Evolutionary conservation across 2,113 vertebrate genomes (phyloP).

Genomic region (Lophochroa leadbeateri): DNA sequence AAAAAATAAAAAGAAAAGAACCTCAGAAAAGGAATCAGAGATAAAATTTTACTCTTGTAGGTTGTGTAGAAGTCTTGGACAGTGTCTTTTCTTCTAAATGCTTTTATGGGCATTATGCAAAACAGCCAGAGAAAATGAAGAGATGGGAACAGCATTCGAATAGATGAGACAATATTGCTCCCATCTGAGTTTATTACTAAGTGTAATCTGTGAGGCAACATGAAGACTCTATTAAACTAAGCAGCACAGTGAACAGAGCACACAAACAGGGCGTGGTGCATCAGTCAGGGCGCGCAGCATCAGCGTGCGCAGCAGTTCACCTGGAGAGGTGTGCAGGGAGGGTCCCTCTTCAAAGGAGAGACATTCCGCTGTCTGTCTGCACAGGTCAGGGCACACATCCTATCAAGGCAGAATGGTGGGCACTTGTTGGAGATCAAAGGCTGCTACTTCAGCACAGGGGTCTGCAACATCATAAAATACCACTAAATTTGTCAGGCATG

Average conservation of each 20-base stretch:
- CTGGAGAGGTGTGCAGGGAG: neutral
- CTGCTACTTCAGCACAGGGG: too few relatives aligned
- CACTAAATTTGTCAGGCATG: too few relatives aligned
- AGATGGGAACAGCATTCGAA: neutral
- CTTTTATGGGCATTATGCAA: neutral
- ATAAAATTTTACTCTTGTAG: neutral
- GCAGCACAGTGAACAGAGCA: neutral
- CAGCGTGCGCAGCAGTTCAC: neutral
- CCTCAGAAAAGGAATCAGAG: neutral
- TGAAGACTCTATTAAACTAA: neutral
- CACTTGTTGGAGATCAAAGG: neutral
- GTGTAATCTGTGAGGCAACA: neutral
- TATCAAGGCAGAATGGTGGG: neutral
- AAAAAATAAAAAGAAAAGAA: neutral
- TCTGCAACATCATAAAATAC: too few relatives aligned
- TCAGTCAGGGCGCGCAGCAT: rapidly evolving
- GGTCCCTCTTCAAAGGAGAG: neutral
- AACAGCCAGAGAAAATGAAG: neutral
- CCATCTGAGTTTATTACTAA: neutral
- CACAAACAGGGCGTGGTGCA: neutral
- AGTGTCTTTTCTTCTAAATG: neutral
- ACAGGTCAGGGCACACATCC: neutral
- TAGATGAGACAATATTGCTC: neutral
- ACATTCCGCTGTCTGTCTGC: neutral
- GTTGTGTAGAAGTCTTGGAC: neutral